Base-by-base conservation (phyloP, 2,113 vertebrate genomes). In the Tragelaphus strepsiceros region DNA sequence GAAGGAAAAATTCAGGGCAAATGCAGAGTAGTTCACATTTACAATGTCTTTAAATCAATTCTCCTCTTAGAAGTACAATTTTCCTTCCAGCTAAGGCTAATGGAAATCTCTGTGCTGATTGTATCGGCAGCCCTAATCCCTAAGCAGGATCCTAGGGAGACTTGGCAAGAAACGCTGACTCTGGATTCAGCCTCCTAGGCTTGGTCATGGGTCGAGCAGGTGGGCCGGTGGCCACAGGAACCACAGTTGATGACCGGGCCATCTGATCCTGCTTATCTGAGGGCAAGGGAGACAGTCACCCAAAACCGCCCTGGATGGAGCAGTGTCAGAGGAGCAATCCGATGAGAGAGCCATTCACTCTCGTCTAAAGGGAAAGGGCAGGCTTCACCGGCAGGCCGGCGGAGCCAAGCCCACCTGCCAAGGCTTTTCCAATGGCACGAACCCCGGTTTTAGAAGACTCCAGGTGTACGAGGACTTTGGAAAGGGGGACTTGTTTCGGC, bases 261-360 rank as follows among this genome's bases (percentile, higher is more conserved):
- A 54, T 35, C 67, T 16, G 83, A 62, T 83, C 49, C 59, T 71
- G 15, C 32, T 51, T 11, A 61, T 22, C 56, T 8, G 4, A 14
- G 71, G 71, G 51, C 35, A 17, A 43, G 56, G 10, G 49, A 59
- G 77, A 43, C 46, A 7, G 61, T n/a, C 26, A 28, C 67, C 59
- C 30, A 16, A 32, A 78, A 43, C 77, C 4, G 3, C 56, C n/a
- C 5, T 0, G 32, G 56, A 10, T 0, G 5, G 39, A 71, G 0
- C 30, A 3, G 46, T 0, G 0, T 7, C 58, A 83, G 51, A 39
- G 22, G 13, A 4, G 5, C 3, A 0, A 6, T 35, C 35, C 1
- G 1, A 39, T 12, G 35, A 46, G 43, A 62, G 28, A 39, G 21
- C 11, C 54, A 19, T 8, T 51, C 22, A 6, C 39, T 83, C 0